phyloP scores from a whole-genome alignment of 2,888 invertebrate species.

The Nysson spinosus region DNA sequence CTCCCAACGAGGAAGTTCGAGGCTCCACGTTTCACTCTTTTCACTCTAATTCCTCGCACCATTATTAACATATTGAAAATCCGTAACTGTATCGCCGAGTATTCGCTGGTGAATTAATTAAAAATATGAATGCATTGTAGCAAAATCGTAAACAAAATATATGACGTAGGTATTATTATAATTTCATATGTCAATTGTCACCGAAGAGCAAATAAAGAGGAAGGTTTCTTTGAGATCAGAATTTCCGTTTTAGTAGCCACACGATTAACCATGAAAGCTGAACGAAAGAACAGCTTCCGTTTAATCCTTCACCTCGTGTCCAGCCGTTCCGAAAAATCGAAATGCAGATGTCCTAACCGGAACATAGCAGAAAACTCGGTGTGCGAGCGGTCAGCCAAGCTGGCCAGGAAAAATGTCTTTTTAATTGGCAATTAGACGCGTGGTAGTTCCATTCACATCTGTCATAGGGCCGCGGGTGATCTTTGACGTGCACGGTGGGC shows the following conservation, averaged over 20 bases:
- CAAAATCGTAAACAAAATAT: no score
- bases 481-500: constrained; percentile 29
- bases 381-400: constrained; percentile 40
- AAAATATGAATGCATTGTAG: no score
- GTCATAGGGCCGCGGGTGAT: constrained; percentile 53
- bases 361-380: constrained; percentile 43
- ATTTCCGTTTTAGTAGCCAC: no score
- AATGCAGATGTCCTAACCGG: constrained; percentile 45
- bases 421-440: constrained; percentile 77
- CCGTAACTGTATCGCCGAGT: no score
- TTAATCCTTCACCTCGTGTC: not conserved
- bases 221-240: no score
- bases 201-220: no score
- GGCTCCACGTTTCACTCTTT: not conserved
- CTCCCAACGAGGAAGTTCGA: constrained; percentile 1
- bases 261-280: not conserved
- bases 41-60: no score
- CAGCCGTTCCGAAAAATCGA: constrained; percentile 18
- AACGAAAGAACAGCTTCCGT: constrained; percentile 1
- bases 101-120: no score
- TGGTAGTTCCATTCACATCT: constrained; percentile 70
- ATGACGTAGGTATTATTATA: no score
- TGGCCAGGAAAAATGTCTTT: constrained; percentile 67
- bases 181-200: no score
- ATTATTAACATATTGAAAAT: no score